Percentiles rank a stretch among this genome's conserved stretches.
phyloP scores from a whole-genome alignment of 2,113 vertebrate genomes.

The Hemicordylus capensis region DNA sequence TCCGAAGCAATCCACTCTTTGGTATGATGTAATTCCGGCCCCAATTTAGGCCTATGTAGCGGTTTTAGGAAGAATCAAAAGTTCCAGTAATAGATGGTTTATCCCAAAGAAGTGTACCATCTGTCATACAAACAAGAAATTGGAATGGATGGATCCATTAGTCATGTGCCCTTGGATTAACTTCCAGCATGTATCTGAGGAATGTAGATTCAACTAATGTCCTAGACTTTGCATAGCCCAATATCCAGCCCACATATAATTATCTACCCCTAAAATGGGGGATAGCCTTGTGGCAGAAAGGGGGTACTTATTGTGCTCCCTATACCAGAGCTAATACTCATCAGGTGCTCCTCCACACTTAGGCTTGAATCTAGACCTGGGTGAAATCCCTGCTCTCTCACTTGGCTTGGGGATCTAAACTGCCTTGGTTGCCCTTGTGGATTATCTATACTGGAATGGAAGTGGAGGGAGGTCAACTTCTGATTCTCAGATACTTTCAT shows the following conservation, averaged over 20 bases:
- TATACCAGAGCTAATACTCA: no score
- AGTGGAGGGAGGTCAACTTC: no score
- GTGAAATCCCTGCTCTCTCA: no score
- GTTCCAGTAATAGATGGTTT: constrained; percentile 75
- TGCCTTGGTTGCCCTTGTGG: no score
- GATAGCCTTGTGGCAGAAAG: not conserved
- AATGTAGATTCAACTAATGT: not conserved
- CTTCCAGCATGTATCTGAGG: not conserved
- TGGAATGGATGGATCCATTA: not conserved
- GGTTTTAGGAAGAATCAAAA: constrained; percentile 73
- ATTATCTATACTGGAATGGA: no score
- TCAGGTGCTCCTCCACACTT: no score
- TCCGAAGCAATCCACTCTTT: constrained; percentile 77
- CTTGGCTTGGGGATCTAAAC: no score
- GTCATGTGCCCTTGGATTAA: no score
- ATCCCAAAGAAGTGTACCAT: constrained; percentile 72
- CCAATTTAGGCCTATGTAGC: constrained; percentile 54
- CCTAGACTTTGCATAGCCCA: not conserved
- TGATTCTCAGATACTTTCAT: no score
- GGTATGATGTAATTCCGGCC: constrained; percentile 86
- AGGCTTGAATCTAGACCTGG: no score
- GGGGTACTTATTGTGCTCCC: not conserved
- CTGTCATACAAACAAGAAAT: constrained; percentile 57
- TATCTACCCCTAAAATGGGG: not conserved
- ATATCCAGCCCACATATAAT: no score